Evolutionary conservation across 2,888 invertebrate species (phyloP).

Genomic region (Ornithoptera alexandrae): DNA sequence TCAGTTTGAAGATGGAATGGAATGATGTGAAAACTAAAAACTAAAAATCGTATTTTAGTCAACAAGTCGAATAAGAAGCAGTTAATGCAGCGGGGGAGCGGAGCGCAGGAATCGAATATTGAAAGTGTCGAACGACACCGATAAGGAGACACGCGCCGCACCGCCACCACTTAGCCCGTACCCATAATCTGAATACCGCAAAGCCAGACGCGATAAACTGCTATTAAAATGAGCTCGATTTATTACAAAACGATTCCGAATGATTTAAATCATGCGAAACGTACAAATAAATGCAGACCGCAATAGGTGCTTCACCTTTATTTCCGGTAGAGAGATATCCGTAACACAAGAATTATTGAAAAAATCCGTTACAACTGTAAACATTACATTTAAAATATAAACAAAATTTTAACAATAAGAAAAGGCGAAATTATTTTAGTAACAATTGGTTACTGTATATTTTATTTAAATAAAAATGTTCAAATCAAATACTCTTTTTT

Average conservation of each 20-base stretch:
- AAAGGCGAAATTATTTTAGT: too few relatives aligned
- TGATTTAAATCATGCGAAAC: constrained; percentile 41
- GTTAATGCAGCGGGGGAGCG: constrained; percentile 53
- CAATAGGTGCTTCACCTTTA: constrained; percentile 16
- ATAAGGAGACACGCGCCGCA: constrained; percentile 74
- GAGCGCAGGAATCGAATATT: constrained; percentile 74
- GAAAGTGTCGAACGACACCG: constrained; percentile 77
- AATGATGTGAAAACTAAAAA: too few relatives aligned
- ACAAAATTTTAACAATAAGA: too few relatives aligned
- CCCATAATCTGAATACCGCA: constrained; percentile 77
- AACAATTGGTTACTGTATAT: too few relatives aligned
- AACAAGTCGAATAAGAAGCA: constrained; percentile 25
- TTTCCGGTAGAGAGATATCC: constrained; percentile 9
- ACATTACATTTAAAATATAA: too few relatives aligned
- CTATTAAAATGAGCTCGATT: constrained; percentile 80
- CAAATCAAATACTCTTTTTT: too few relatives aligned
- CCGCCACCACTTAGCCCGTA: constrained; percentile 70
- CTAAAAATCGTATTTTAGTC: constrained; percentile 16
- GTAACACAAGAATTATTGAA: neutral
- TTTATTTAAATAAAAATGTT: too few relatives aligned
- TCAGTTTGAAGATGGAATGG: too few relatives aligned
- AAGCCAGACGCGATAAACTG: constrained; percentile 77
- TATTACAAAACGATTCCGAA: constrained; percentile 76
- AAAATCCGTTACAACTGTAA: neutral
- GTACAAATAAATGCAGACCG: constrained; percentile 11